Conservation (phyloP, 1,140 invertebrate species). For the Trichonephila inaurata region DNA sequence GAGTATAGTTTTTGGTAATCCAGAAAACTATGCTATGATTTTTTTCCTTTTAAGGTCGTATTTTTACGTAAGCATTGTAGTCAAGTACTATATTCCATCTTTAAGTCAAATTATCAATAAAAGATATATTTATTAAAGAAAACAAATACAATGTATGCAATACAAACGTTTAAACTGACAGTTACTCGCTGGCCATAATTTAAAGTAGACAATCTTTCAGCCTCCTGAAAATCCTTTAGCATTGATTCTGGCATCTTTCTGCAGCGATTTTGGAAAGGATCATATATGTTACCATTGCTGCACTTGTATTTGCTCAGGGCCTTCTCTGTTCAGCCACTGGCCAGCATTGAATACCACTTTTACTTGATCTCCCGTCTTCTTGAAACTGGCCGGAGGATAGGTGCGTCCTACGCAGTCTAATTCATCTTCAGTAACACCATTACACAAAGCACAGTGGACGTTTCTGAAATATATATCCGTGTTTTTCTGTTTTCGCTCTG, state of each 20-base stretch:
- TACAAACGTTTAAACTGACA: too few relatives aligned
- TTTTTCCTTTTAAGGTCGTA: too few relatives aligned
- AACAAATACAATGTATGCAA: too few relatives aligned
- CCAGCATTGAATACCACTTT: slow-evolving; percentile 18
- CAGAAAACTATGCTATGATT: too few relatives aligned
- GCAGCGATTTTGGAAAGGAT: neutral
- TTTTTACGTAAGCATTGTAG: too few relatives aligned
- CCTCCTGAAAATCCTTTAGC: neutral
- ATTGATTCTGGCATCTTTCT: slow-evolving; percentile 3
- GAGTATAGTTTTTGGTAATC: too few relatives aligned
- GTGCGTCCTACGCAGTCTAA: neutral
- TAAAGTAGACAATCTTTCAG: neutral
- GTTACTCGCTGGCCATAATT: neutral
- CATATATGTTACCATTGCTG: neutral
- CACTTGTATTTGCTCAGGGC: slow-evolving; percentile 11
- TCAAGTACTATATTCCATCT: too few relatives aligned
- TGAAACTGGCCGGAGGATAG: neutral
- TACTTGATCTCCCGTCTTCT: neutral
- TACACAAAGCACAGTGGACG: slow-evolving; percentile 42
- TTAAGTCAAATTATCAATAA: too few relatives aligned
- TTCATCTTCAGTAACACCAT: neutral
- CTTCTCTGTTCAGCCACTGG: slow-evolving; percentile 39
- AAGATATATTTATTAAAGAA: too few relatives aligned
- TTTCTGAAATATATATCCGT: slow-evolving; percentile 20
- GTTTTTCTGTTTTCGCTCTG: slow-evolving; percentile 17